phyloP scores from a whole-genome alignment of 2,888 invertebrate species.

The Seladonia tumulorum region DNA sequence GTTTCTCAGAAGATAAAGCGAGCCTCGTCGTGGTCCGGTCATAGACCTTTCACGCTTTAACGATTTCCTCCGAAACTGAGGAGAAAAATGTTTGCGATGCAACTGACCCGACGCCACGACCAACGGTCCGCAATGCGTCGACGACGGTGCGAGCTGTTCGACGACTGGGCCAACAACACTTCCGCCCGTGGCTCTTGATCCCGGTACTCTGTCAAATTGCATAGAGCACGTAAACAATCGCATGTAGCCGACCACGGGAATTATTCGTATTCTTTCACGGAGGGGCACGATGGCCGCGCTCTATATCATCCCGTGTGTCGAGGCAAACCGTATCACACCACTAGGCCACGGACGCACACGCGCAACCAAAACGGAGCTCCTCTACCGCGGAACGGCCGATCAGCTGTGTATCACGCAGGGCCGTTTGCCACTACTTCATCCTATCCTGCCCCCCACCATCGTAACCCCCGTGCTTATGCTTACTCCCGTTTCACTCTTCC shows the following conservation, averaged over 20 bases:
- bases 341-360: conserved; percentile 10
- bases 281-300: conserved; percentile 25
- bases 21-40: conserved; percentile 44
- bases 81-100: conserved; percentile 40
- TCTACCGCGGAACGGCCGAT: conserved; percentile 64
- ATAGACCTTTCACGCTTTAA: conserved; percentile 57
- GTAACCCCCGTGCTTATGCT: conserved; percentile 3
- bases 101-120: conserved; percentile 55
- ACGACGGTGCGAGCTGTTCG: conserved; percentile 43
- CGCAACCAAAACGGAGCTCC: conserved; percentile 25
- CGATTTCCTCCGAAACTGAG: conserved; percentile 39
- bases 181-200: conserved; percentile 43
- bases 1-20: conserved; percentile 25
- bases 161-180: conserved; percentile 33
- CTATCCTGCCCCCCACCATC: conserved; percentile 38
- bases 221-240: conserved; percentile 64
- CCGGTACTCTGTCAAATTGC: conserved; percentile 58
- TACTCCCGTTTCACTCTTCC: conserved; percentile 34
- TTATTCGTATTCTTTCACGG: conserved; percentile 10
- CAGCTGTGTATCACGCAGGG: conserved; percentile 71
- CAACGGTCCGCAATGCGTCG: conserved; percentile 58
- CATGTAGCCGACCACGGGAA: conserved; percentile 40
- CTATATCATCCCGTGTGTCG: conserved; percentile 36
- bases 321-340: neutral
- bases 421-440: conserved; percentile 56